phyloP scores from a whole-genome alignment of 2,797 vertebrate species.

The Channallabes apus region DNA sequence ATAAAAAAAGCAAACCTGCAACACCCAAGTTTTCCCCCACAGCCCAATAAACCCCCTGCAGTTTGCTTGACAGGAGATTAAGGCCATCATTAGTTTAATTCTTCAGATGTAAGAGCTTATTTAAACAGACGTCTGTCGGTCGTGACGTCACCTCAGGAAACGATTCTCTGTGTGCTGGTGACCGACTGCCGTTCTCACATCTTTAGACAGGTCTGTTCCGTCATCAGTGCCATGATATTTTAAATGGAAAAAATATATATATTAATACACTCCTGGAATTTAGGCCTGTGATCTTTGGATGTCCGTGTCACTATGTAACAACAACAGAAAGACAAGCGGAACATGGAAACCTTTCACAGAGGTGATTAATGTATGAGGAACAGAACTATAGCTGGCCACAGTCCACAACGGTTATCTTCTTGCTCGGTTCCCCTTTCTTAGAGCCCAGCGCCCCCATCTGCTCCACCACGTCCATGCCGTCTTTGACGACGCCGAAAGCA shows the following conservation, averaged over 20 bases:
- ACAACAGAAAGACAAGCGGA: background rate
- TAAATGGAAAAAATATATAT: background rate
- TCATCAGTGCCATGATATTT: background rate
- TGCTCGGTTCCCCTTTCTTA: slow-evolving; percentile 76
- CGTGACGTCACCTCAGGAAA: background rate
- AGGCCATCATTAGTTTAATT: background rate
- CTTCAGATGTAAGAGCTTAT: background rate
- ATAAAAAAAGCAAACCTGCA: background rate
- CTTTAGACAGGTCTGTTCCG: background rate
- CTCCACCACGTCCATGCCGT: slow-evolving; percentile 88
- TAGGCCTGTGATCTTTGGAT: background rate
- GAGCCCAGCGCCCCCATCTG: slow-evolving; percentile 86
- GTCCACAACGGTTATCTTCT: slow-evolving; percentile 81
- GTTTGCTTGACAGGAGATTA: background rate
- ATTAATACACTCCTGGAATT: background rate
- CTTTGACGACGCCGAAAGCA: slow-evolving; percentile 88
- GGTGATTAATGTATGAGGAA: background rate
- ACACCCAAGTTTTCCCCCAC: too few species aligned
- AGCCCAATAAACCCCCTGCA: background rate
- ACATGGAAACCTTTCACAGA: background rate
- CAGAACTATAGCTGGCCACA: slow-evolving; percentile 85
- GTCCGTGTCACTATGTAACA: background rate
- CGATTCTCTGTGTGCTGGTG: background rate
- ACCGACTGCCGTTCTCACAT: background rate
- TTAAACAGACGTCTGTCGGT: background rate